Evolutionary conservation across 2,888 invertebrate genomes (phyloP).

Genomic region (Mystacides longicornis): DNA sequence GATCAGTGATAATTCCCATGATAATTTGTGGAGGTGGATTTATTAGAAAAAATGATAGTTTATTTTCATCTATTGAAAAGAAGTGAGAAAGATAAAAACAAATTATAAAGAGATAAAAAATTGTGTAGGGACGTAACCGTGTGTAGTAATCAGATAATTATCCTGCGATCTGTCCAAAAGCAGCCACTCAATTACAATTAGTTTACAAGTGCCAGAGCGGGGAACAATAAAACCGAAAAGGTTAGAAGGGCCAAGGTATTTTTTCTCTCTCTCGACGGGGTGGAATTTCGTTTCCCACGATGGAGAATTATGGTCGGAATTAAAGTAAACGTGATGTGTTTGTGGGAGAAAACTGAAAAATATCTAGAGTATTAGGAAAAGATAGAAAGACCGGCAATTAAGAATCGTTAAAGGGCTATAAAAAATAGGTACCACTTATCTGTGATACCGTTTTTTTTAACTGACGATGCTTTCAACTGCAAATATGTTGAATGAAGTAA

Average conservation of each 20-base stretch:
- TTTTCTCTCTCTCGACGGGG: background rate
- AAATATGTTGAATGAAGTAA: no score
- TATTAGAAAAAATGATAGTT: no score
- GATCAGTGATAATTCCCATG: no score
- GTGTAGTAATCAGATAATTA: slow-evolving; percentile 16
- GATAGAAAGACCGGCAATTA: no score
- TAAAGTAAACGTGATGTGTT: background rate
- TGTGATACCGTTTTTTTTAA: no score
- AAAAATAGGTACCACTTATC: no score
- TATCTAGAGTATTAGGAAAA: no score
- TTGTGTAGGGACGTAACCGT: background rate
- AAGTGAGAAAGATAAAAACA: background rate
- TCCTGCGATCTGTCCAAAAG: slow-evolving; percentile 15
- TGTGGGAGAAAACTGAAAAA: background rate
- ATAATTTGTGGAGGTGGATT: no score
- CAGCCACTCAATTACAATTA: slow-evolving; percentile 19
- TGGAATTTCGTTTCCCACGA: background rate
- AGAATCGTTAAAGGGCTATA: no score
- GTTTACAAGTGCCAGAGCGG: background rate
- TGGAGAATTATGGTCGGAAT: background rate
- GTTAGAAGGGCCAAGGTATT: background rate
- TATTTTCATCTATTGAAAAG: no score
- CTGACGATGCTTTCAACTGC: no score
- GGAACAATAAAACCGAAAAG: background rate
- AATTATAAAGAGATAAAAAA: background rate